A percentile compares a stretch with the other conserved stretches of the same genome.
phyloP scores from a whole-genome alignment of 2,797 vertebrate species.

The Clamator glandarius region DNA sequence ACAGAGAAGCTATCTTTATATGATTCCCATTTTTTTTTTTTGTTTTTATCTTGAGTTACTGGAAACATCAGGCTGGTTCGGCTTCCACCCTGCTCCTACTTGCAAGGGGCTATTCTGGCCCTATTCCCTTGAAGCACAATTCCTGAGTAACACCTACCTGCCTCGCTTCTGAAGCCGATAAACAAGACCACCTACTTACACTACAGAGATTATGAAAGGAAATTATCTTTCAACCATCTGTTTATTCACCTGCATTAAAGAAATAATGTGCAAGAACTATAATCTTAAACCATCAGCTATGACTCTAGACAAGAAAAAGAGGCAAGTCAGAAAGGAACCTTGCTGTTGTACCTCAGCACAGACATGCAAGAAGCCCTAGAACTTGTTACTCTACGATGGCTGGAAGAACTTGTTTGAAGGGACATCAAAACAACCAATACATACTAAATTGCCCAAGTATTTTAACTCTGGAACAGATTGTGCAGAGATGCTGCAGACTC shows the following conservation, averaged over 20 bases:
- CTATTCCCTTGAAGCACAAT: not conserved
- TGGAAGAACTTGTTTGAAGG: not conserved
- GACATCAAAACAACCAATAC: not conserved
- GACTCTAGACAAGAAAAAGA: not conserved
- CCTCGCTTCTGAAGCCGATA: not conserved
- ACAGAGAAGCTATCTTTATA: not conserved
- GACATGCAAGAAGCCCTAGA: not conserved
- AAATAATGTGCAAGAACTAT: not conserved
- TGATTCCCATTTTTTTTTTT: not conserved
- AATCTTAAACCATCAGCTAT: not conserved
- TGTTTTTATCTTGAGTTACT: not conserved
- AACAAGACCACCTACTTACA: not conserved
- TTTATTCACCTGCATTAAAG: not conserved
- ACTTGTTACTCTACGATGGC: not conserved
- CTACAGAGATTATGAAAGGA: not conserved
- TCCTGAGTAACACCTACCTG: not conserved
- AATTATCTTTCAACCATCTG: not conserved
- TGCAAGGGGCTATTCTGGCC: fast-evolving
- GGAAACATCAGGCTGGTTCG: not conserved
- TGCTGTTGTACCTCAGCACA: not conserved
- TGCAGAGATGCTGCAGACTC: too few species aligned
- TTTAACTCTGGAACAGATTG: not conserved
- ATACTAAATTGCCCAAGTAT: not conserved
- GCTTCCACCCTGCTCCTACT: not conserved
- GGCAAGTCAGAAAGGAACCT: not conserved